A percentile compares a stretch with the other conserved stretches of the same genome.
phyloP scores from a whole-genome alignment of 2,888 invertebrate genomes.

The Alcis repandata region DNA sequence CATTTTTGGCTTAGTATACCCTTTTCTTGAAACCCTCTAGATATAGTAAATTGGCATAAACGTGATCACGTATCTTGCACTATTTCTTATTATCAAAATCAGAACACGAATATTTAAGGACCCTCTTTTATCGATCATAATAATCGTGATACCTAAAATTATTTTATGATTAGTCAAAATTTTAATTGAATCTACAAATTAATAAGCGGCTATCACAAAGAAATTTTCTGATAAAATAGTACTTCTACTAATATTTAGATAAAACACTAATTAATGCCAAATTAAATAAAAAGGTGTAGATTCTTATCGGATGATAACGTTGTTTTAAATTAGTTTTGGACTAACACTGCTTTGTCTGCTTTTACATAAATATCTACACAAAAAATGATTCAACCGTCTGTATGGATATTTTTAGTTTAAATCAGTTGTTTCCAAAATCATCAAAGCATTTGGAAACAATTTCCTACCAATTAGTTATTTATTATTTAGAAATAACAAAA shows the following conservation, averaged over 20 bases:
- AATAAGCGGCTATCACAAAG: conserved; percentile 12
- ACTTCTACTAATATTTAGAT: conserved; percentile 9
- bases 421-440: no score
- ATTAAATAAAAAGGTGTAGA: conserved; percentile 18
- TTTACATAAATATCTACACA: no score
- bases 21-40: no score
- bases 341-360: no score
- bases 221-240: conserved; percentile 3
- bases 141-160: neutral
- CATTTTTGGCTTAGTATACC: no score
- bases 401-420: no score
- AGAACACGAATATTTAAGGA: neutral
- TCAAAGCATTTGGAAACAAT: no score
- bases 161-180: neutral
- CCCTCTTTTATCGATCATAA: neutral
- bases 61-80: neutral
- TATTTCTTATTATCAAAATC: neutral
- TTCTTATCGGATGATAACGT: neutral
- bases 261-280: conserved; percentile 7
- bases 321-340: neutral
- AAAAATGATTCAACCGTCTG: no score
- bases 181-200: conserved; percentile 21
- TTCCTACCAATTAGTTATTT: no score
- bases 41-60: no score
- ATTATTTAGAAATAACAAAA: no score